Conservation (phyloP, 2,113 vertebrate genomes). For the Oncorhynchus kisutch region DNA sequence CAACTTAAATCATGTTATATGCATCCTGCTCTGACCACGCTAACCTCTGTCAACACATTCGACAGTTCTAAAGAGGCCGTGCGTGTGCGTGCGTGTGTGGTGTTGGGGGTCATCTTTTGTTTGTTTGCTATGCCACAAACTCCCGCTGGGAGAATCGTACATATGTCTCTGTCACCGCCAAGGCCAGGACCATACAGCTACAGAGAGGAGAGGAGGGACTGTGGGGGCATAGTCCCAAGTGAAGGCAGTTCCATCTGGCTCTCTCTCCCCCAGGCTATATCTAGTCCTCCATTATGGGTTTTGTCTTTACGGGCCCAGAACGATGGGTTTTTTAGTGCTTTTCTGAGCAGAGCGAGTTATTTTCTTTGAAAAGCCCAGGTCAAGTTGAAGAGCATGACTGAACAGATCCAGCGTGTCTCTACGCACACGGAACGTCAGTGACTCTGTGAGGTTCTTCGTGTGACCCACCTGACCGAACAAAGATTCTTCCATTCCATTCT, state of each 20-base stretch:
- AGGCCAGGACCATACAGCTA: slow-evolving; percentile 16
- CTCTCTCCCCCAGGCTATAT: slow-evolving; percentile 41
- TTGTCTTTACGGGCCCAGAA: slow-evolving; percentile 31
- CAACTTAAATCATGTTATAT: slow-evolving; percentile 60
- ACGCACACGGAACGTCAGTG: background rate
- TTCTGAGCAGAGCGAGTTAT: slow-evolving; percentile 2
- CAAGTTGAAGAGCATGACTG: slow-evolving; percentile 47
- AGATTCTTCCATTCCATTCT: too few relatives aligned
- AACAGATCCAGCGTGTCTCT: slow-evolving; percentile 23
- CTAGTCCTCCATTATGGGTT: slow-evolving; percentile 24
- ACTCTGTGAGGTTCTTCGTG: slow-evolving; percentile 1
- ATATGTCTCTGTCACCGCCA: slow-evolving; percentile 49
- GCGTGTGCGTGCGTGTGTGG: slow-evolving; percentile 13
- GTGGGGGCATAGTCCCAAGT: slow-evolving; percentile 15
- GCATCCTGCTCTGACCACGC: slow-evolving; percentile 32
- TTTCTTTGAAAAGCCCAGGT: slow-evolving; percentile 44
- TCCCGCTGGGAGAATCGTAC: slow-evolving; percentile 32
- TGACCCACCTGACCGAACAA: background rate
- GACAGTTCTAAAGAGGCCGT: slow-evolving; percentile 11
- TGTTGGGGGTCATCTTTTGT: slow-evolving; percentile 19
- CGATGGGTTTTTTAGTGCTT: slow-evolving; percentile 32
- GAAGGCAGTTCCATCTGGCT: slow-evolving; percentile 53
- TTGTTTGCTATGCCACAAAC: slow-evolving; percentile 47
- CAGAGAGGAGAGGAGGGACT: background rate
- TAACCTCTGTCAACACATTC: slow-evolving; percentile 14